A percentile compares a stretch with the other conserved stretches of the same genome.
These are phyloP conservation scores for Criorhina ranunculi DNA, from an alignment of 2,888 invertebrate genomes.

Conservation along the genomic window DNA sequence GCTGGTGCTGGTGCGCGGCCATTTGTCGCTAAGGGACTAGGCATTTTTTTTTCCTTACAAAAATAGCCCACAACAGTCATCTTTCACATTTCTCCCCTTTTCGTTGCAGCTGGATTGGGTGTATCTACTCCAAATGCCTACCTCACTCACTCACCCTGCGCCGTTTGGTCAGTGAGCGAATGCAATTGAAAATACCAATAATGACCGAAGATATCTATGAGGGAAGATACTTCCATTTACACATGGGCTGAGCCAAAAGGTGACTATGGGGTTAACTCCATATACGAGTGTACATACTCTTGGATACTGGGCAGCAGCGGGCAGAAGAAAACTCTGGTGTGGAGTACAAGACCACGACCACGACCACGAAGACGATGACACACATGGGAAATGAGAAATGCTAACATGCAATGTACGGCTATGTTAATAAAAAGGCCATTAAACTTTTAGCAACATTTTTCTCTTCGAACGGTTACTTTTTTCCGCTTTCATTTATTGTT, in stretches of 20 bases:
- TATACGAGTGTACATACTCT: background rate
- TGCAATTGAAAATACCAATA: slow-evolving; percentile 49
- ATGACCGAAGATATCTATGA: slow-evolving; percentile 27
- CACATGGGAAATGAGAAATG: slow-evolving; percentile 39
- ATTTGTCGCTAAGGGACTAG: slow-evolving; percentile 58
- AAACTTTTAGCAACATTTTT: slow-evolving; percentile 45
- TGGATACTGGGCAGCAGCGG: slow-evolving; percentile 5
- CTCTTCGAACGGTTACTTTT: slow-evolving; percentile 9
- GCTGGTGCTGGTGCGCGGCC: slow-evolving; percentile 24
- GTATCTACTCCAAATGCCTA: background rate
- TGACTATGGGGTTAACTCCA: slow-evolving; percentile 42
- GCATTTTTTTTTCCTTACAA: slow-evolving; percentile 53
- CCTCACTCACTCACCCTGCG: background rate
- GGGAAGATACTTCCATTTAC: slow-evolving; percentile 38
- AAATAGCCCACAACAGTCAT: slow-evolving; percentile 63
- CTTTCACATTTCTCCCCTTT: slow-evolving; percentile 37
- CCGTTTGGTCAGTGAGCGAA: slow-evolving; percentile 39
- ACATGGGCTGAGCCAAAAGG: slow-evolving; percentile 32
- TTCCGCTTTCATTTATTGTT: slow-evolving; percentile 15
- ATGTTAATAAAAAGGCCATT: slow-evolving; percentile 46
- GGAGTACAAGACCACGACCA: slow-evolving; percentile 2
- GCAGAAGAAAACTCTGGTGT: slow-evolving; percentile 9
- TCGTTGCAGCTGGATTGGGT: slow-evolving; percentile 35
- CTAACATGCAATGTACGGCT: slow-evolving; percentile 34
- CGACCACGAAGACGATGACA: slow-evolving; percentile 13